Percentiles rank a stretch among this genome's conserved stretches.
phyloP scores from a whole-genome alignment of 2,113 vertebrate genomes.

The Glaucomys volans region DNA sequence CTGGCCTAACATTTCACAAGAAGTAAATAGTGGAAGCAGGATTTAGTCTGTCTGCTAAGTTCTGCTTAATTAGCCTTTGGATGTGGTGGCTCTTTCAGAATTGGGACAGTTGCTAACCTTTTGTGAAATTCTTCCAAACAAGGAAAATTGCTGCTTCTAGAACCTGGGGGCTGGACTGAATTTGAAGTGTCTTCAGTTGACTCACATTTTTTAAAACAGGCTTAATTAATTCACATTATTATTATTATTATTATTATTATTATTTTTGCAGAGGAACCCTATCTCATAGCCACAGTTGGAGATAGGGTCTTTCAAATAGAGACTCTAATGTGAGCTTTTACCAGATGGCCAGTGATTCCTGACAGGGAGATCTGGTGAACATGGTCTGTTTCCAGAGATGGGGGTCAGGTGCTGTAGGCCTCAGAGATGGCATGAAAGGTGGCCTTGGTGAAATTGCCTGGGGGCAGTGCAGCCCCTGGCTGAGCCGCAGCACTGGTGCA shows the following conservation, averaged over 20 bases:
- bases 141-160: not conserved
- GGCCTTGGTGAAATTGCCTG: not conserved
- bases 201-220: not conserved
- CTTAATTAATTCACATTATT: not conserved
- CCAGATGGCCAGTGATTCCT: not conserved
- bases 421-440: not conserved
- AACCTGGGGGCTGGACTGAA: not conserved
- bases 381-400: not conserved
- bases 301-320: not conserved
- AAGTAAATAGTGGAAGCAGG: not conserved
- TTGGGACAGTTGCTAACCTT: not conserved
- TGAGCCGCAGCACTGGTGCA: not conserved
- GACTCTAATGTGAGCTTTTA: not conserved
- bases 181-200: not conserved
- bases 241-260: too few species aligned
- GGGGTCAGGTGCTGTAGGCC: not conserved
- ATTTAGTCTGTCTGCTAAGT: not conserved
- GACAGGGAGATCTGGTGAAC: not conserved
- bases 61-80: not conserved
- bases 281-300: too few species aligned
- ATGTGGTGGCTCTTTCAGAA: not conserved
- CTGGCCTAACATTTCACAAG: not conserved
- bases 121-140: constrained; percentile 35
- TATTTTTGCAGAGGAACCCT: not conserved
- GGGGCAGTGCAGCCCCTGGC: not conserved